Evolutionary conservation across 2,113 vertebrate species (phyloP).

Genomic region (Picathartes gymnocephalus): DNA sequence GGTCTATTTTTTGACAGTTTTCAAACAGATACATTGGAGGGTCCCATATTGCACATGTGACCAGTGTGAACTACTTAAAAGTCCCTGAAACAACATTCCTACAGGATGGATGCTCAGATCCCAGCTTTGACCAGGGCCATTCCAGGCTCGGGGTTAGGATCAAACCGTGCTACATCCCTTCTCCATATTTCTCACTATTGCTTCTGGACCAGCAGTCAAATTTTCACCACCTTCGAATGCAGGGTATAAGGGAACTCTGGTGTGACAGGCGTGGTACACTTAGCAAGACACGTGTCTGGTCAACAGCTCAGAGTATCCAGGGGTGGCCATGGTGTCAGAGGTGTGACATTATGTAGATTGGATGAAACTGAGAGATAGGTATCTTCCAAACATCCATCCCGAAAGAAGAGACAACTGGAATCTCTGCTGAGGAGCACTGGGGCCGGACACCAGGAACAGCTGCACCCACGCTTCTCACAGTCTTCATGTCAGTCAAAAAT

Average conservation of each 20-base stretch:
- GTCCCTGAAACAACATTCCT: not conserved
- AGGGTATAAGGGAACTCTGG: not conserved
- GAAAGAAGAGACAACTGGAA: not conserved
- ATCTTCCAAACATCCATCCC: not conserved
- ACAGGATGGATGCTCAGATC: not conserved
- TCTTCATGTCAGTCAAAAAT: not conserved
- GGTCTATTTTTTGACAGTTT: not conserved
- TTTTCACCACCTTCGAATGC: not conserved
- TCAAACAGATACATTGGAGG: not conserved
- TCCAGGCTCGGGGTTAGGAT: not conserved
- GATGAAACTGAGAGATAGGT: not conserved
- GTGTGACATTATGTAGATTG: not conserved
- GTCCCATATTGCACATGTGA: not conserved
- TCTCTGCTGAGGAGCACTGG: not conserved
- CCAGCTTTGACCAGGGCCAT: not conserved
- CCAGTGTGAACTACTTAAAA: not conserved
- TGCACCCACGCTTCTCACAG: not conserved
- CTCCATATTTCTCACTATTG: accelerated
- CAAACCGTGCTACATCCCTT: not conserved
- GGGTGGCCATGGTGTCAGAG: not conserved
- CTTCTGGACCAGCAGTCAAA: not conserved
- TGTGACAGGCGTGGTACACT: not conserved
- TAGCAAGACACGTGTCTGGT: accelerated
- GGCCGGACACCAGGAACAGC: not conserved
- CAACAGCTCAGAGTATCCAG: not conserved